Evolutionary conservation across 1,140 invertebrate genomes (phyloP), one percentile per base, ranked within the genome.

Genomic region (Scylla paramamosain): DNA sequence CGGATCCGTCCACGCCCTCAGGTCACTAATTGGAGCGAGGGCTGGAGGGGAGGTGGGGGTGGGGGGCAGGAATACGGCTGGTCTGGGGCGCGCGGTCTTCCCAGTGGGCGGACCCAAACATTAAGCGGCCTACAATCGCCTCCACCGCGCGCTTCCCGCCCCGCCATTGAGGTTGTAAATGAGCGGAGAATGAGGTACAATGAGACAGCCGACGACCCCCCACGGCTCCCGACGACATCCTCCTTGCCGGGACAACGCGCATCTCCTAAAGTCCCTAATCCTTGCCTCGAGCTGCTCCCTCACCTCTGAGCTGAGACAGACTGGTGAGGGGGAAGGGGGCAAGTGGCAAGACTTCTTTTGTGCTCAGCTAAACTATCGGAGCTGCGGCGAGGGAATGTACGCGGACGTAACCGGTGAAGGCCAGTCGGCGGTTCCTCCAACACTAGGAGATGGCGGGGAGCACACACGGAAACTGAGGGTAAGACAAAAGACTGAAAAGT

Each of bases 181-280:
- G 92, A 93, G 92, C n/a, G 86, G 45, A 48, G 92, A 93, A 93
- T 93, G 92, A 93, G 92, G 92, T 86, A 93, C 32, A 93, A 87
- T 93, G 82, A 93, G 92, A 32, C 86, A 29, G 92, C 83, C 8
- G n/a, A 31, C 16, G 82, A 28, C 92, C 92, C 45, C 92, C 46
- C 29, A 7, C n/a, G 29, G 92, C 92, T 52, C 39, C 92, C 3
- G 83, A 52, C n/a, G 46, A 84, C 20, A 28, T 20, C 45, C 82
- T 46, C 32, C 92, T 52, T 83, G 25, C 32, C 77, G 0, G 6
- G 20, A 8, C 83, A 1, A 59, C 52, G 52, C 52, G 52, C 52
- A 59, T 32, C 31, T 84, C 83, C 29, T 20, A 2, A 4, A n/a
- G 45, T 25, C 87, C 39, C 7, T 48, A 39, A 46, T 48, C 88